Conservation (phyloP, 2,113 vertebrate species). For the Melanocharis versteri region DNA sequence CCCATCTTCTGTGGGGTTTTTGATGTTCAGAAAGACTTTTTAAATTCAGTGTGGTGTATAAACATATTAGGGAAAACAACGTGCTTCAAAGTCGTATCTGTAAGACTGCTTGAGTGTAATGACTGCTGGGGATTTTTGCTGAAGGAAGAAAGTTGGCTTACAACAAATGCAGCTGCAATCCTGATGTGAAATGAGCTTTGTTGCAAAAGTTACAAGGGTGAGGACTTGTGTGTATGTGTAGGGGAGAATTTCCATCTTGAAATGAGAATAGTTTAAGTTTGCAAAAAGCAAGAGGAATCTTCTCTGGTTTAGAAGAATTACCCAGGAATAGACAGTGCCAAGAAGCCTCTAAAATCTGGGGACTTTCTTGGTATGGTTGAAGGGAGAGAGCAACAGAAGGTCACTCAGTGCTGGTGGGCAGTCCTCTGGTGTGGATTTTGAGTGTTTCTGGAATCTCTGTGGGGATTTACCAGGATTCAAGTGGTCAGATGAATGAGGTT, state of each 20-base stretch:
- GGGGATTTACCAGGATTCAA: neutral
- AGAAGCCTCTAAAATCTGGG: neutral
- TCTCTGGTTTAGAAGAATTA: neutral
- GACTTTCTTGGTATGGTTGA: neutral
- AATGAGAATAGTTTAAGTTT: neutral
- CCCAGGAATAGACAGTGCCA: neutral
- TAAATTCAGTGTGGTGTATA: neutral
- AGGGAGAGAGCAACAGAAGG: neutral
- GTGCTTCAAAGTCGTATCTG: neutral
- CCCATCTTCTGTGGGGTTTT: neutral
- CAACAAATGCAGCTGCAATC: neutral
- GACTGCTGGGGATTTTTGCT: neutral
- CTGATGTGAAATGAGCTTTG: neutral
- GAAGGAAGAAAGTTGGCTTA: neutral
- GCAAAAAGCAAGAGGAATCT: neutral
- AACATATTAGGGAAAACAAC: neutral
- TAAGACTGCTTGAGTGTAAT: neutral
- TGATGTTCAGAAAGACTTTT: neutral
- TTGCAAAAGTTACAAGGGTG: neutral
- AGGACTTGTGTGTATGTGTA: neutral
- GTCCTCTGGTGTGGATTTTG: neutral
- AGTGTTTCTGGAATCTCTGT: neutral
- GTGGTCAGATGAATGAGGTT: neutral
- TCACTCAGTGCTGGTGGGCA: neutral
- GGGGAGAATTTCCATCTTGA: neutral